Evolutionary conservation across 2,797 vertebrate species (phyloP), one percentile per base, ranked within the genome.

Genomic region (Typhlichthys subterraneus): DNA sequence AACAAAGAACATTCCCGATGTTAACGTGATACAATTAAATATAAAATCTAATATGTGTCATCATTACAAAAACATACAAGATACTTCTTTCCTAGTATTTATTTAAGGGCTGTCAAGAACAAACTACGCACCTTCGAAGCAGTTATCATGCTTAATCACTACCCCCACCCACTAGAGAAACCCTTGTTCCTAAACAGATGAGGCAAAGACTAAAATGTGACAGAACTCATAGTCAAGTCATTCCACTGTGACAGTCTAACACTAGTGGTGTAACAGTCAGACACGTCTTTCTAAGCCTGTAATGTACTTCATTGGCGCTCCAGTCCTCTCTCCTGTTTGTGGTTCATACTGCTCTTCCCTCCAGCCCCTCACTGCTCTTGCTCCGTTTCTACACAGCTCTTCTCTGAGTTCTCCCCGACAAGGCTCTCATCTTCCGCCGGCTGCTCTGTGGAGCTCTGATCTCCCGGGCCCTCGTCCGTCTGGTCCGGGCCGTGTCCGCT

Each of bases 1-100:
- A 70, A 48, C 60, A 77, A 59, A 46, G 29, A 11, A 31, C 0
- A 10, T 54, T 69, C 13, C 71, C 46, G 10, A 74, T 48, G 60
- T 62, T 13, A 70, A 79, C 72, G 63, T 67, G 82, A 70, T 61
- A 78, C 73, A 77, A 67, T 14, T 11, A 9, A 47, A 60, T 63
- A 67, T 17, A 71, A 82, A 69, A 46, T 57, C 0, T 45, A 46
- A 13, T 52, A 61, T 73, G 38, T n/a, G 45, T 45, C 60, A 58
- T 67, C 7, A 12, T 63, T 54, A 61, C 50, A 61, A 33, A 23
- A 5, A 2, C 17, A 29, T 10, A 45, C 33, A 15, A 49, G 46
- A 49, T n/a, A 45, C 7, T 29, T n/a, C 23, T 19, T 13, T 31
- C 53, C 31, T 33, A 12, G 9, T 12, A 29, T 55, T 13, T 6